A percentile compares a stretch with the other conserved stretches of the same genome.
Conservation (phyloP, 1,140 invertebrate species). For the Centruroides vittatus region DNA sequence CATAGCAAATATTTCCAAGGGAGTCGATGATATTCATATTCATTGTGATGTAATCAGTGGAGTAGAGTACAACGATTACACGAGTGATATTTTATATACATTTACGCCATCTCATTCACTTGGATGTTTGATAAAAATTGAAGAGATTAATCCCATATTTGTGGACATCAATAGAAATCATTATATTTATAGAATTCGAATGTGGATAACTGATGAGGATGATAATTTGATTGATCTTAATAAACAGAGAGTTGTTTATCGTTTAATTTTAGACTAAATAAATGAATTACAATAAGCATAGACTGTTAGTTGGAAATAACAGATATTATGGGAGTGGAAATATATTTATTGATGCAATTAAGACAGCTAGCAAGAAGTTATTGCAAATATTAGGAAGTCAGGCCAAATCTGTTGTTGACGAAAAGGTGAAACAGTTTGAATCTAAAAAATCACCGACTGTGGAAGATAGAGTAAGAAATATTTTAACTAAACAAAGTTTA, state of each 20-base stretch:
- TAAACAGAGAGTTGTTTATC: not conserved
- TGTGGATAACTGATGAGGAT: not conserved
- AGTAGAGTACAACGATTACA: not conserved
- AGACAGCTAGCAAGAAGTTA: too few species aligned
- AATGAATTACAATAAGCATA: not conserved
- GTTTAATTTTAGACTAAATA: too few species aligned
- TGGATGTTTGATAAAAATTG: not conserved
- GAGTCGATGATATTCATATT: constrained; percentile 1
- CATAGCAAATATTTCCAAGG: not conserved
- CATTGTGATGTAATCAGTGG: not conserved
- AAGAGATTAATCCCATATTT: too few species aligned
- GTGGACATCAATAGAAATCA: not conserved
- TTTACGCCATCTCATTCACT: not conserved
- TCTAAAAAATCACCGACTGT: too few species aligned
- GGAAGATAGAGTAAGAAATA: too few species aligned
- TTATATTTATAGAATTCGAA: not conserved
- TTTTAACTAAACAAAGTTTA: too few species aligned
- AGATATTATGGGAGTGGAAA: too few species aligned
- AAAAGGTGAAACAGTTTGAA: too few species aligned
- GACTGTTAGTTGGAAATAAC: too few species aligned
- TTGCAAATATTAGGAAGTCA: too few species aligned
- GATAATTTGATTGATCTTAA: not conserved
- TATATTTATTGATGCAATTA: too few species aligned
- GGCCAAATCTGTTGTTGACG: too few species aligned
- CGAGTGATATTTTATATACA: not conserved